Conservation (phyloP, 2,888 invertebrate genomes). For the Corythucha ciliata region DNA sequence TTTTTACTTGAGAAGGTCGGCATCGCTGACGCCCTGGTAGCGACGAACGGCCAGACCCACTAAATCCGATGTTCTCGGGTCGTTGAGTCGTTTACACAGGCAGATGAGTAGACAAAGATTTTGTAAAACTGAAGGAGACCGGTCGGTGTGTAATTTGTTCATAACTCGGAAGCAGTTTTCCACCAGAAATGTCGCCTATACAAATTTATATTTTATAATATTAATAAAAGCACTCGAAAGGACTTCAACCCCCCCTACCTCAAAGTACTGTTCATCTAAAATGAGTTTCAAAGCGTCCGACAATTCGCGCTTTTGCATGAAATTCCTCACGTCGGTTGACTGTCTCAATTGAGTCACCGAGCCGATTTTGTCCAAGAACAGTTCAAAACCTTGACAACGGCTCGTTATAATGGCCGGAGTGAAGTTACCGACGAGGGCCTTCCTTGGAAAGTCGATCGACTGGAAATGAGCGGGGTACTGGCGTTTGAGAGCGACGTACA, state of each 20-base stretch:
- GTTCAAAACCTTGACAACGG: conserved; percentile 56
- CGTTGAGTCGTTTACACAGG: conserved; percentile 45
- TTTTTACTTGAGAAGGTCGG: conserved; percentile 51
- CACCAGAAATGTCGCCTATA: conserved; percentile 50
- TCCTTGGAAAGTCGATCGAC: conserved; percentile 55
- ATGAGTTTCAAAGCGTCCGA: conserved; percentile 52
- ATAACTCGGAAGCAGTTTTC: conserved; percentile 60
- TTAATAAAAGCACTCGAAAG: conserved; percentile 2
- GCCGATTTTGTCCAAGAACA: conserved; percentile 50
- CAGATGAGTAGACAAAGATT: conserved; percentile 61
- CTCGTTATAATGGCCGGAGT: conserved; percentile 55
- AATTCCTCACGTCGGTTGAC: conserved; percentile 49
- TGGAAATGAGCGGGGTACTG: conserved; percentile 49
- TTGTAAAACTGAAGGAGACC: conserved; percentile 56
- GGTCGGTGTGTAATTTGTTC: conserved; percentile 56
- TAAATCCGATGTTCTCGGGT: conserved; percentile 55
- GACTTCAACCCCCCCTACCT: conserved; percentile 34
- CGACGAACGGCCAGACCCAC: conserved; percentile 59
- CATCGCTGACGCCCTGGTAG: conserved; percentile 62
- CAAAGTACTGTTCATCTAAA: conserved; percentile 49
- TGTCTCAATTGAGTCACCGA: conserved; percentile 50
- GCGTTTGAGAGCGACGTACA: conserved; percentile 53
- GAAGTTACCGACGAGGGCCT: conserved; percentile 61
- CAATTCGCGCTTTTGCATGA: conserved; percentile 58
- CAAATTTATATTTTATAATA: conserved; percentile 12